phyloP scores from a whole-genome alignment of 2,113 vertebrate species.

The Porphyrio hochstetteri region DNA sequence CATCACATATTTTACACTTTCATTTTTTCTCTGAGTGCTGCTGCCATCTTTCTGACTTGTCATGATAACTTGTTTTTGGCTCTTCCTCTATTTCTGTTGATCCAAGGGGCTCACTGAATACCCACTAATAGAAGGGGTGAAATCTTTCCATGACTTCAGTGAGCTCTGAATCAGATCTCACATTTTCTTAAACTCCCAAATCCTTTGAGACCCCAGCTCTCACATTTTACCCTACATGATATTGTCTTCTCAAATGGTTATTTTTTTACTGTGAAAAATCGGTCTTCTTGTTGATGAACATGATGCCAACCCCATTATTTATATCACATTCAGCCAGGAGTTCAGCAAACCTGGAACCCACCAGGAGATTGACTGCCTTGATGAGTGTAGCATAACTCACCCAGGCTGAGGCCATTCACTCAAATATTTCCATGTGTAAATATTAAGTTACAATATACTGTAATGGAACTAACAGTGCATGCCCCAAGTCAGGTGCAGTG shows the following conservation, averaged over 20 bases:
- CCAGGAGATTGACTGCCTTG: conserved; percentile 50
- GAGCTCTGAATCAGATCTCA: conserved; percentile 36
- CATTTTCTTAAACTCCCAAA: conserved; percentile 18
- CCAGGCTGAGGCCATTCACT: conserved; percentile 20
- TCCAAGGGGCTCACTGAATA: not conserved
- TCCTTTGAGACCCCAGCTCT: conserved; percentile 47
- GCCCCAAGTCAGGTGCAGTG: conserved; percentile 35
- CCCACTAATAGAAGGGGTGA: not conserved
- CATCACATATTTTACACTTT: not conserved
- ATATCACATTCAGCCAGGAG: conserved; percentile 38
- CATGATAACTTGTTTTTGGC: conserved; percentile 21
- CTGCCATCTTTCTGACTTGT: not conserved
- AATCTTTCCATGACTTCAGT: conserved; percentile 30
- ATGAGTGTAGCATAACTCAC: conserved; percentile 63
- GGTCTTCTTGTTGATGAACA: conserved; percentile 17
- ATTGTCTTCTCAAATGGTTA: conserved; percentile 30
- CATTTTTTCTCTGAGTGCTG: not conserved
- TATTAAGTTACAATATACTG: conserved; percentile 52
- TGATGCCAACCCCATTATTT: conserved; percentile 37
- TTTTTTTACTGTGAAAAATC: conserved; percentile 20
- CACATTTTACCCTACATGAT: conserved; percentile 25
- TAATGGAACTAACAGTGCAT: conserved; percentile 64
- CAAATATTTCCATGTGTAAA: conserved; percentile 58
- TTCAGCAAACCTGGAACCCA: conserved; percentile 42
- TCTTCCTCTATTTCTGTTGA: not conserved